Evolutionary conservation across 2,888 invertebrate genomes (phyloP).

Genomic region (Pogonocherus hispidulus): DNA sequence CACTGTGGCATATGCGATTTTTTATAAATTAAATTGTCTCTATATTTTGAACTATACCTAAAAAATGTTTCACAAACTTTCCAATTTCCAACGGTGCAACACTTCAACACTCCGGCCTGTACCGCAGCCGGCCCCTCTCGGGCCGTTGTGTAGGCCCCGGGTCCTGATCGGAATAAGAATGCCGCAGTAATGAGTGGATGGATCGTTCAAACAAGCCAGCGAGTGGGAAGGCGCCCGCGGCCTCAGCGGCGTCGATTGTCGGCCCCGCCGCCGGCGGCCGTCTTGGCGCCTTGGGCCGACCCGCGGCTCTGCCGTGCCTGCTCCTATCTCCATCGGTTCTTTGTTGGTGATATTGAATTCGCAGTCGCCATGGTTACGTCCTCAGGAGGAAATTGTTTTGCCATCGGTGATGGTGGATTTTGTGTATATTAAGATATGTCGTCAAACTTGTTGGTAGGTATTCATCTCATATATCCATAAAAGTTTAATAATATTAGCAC

Average conservation of each 20-base stretch:
- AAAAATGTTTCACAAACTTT: too few relatives aligned
- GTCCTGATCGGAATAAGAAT: conserved; percentile 31
- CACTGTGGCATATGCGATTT: too few relatives aligned
- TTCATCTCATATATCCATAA: too few relatives aligned
- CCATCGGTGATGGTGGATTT: conserved; percentile 2
- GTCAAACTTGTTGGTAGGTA: too few relatives aligned
- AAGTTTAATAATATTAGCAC: too few relatives aligned
- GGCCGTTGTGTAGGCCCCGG: conserved; percentile 18
- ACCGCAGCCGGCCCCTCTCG: background rate
- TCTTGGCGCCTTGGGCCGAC: conserved; percentile 59
- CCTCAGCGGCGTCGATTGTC: conserved; percentile 61
- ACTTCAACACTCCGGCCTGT: conserved; percentile 2
- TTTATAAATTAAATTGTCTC: too few relatives aligned
- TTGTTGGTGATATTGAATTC: conserved; percentile 65
- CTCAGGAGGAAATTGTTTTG: conserved; percentile 41
- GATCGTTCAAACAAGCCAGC: conserved; percentile 36
- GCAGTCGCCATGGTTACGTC: conserved; percentile 62
- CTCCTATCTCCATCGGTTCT: conserved; percentile 58
- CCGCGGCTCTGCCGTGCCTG: conserved; percentile 55
- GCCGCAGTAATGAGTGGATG: conserved; percentile 32
- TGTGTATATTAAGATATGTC: too few relatives aligned
- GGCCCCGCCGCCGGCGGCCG: conserved; percentile 52
- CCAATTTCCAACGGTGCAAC: too few relatives aligned
- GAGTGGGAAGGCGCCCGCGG: conserved; percentile 48
- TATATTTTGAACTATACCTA: too few relatives aligned